Base-by-base conservation (phyloP, 2,888 invertebrate species). In the Chrysopilus asiliformis region DNA sequence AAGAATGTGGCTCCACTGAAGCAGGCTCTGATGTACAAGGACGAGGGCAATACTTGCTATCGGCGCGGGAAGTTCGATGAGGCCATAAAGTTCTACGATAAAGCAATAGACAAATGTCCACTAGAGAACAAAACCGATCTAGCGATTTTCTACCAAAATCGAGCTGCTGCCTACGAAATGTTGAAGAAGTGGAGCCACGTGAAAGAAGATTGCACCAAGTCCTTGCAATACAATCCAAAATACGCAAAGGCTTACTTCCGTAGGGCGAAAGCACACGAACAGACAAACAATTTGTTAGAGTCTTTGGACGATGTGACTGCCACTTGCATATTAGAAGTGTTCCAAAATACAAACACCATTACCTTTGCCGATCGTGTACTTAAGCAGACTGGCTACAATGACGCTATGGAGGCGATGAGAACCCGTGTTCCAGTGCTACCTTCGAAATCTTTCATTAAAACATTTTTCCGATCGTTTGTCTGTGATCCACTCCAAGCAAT, bases 141-240 rank as follows among this genome's bases (percentile, higher is more conserved):
- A 37, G 80, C 94, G 1, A 91, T 87, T 12, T 91, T 87, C 63
- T 91, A 90, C 60, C 95, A 95, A 60, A 95, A 95, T 57, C 76
- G 93, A 50, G 95, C 94, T 9, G 95, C 94, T 12, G 86, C 91
- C 28, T 87, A 89, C 60, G 94, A 94, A 60, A 85, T 90, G 60
- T 66, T 91, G 54, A 79, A 81, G 61, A 82, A 85, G 63, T 85
- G 81, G 71, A 74, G 74, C 42, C 72, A 79, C 45, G 90, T 91
- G 1, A 81, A 86, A 52, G 75, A 78, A 44, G 93, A 94, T 58
- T 93, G 93, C 54, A 75, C 80, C 2, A 75, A 72, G 53, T 91
- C 95, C 3, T 68, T 95, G 22, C 75, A 82, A 53, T 68, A 81
- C 18, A 89, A 94, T 60, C 79, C 79, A 25, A 79, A 74, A 46